Percentiles rank a stretch among this genome's conserved stretches.
Conservation (phyloP, 1,140 invertebrate species). For the Oncopeltus fasciatus region DNA sequence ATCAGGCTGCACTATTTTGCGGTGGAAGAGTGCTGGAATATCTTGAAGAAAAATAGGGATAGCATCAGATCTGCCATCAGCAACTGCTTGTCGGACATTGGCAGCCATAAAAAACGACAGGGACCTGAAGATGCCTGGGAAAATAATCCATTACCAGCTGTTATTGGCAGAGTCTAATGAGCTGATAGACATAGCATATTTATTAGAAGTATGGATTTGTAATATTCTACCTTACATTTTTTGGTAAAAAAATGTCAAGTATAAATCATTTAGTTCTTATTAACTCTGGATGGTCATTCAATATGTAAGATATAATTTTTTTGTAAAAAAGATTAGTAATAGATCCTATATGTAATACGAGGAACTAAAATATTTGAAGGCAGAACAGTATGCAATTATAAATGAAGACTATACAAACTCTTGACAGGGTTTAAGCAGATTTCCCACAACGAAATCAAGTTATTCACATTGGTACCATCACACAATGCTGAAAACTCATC, state of each 20-base stretch:
- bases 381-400: not conserved
- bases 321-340: not conserved
- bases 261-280: not conserved
- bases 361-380: not conserved
- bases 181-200: not conserved
- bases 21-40: slow-evolving; percentile 75
- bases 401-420: not conserved
- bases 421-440: too few relatives aligned
- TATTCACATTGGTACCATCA: too few relatives aligned
- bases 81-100: slow-evolving; percentile 75
- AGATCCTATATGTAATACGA: not conserved
- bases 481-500: too few relatives aligned
- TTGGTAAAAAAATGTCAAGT: not conserved
- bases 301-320: not conserved
- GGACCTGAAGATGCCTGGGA: slow-evolving; percentile 53
- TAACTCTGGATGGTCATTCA: too few relatives aligned
- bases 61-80: slow-evolving; percentile 71
- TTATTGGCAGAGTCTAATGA: not conserved
- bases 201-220: not conserved
- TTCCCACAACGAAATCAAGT: too few relatives aligned
- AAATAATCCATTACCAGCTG: slow-evolving; percentile 5
- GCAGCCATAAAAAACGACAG: slow-evolving; percentile 82
- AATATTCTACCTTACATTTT: not conserved
- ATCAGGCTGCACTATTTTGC: slow-evolving; percentile 68
- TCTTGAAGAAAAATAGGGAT: slow-evolving; percentile 86